Evolutionary conservation across 2,797 vertebrate species (phyloP).

Genomic region (Bucorvus abyssinicus): DNA sequence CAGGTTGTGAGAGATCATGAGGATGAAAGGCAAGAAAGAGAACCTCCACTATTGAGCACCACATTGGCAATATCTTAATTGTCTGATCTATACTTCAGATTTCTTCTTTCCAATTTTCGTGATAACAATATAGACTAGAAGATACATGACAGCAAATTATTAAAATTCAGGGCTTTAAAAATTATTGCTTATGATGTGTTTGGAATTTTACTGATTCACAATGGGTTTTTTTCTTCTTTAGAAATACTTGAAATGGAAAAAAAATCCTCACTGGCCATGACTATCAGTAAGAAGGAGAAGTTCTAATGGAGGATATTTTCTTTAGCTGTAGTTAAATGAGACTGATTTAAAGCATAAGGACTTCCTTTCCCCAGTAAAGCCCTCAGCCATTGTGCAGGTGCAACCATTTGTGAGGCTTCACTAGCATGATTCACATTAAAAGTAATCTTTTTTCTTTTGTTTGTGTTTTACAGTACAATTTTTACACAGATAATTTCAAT

Average conservation of each 20-base stretch:
- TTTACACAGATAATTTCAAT: not conserved
- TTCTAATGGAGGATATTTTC: not conserved
- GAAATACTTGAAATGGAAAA: not conserved
- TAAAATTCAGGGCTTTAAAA: not conserved
- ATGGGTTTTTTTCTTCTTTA: not conserved
- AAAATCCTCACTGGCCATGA: not conserved
- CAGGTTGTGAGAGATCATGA: not conserved
- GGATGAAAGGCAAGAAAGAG: not conserved
- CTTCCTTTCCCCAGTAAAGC: not conserved
- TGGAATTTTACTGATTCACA: not conserved
- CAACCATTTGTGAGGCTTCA: not conserved
- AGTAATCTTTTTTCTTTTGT: too few species aligned
- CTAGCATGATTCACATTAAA: not conserved
- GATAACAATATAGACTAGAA: not conserved
- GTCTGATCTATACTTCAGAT: not conserved
- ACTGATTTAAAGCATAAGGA: not conserved
- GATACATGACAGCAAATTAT: not conserved
- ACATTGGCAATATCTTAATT: not conserved
- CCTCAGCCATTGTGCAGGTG: not conserved
- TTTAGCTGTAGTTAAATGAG: not conserved
- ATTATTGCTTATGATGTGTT: not conserved
- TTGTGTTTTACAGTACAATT: not conserved
- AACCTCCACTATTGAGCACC: not conserved
- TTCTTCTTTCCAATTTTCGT: not conserved
- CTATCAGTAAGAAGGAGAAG: not conserved